Conservation (phyloP, 2,113 vertebrate species). For the Zosterops japonicus region DNA sequence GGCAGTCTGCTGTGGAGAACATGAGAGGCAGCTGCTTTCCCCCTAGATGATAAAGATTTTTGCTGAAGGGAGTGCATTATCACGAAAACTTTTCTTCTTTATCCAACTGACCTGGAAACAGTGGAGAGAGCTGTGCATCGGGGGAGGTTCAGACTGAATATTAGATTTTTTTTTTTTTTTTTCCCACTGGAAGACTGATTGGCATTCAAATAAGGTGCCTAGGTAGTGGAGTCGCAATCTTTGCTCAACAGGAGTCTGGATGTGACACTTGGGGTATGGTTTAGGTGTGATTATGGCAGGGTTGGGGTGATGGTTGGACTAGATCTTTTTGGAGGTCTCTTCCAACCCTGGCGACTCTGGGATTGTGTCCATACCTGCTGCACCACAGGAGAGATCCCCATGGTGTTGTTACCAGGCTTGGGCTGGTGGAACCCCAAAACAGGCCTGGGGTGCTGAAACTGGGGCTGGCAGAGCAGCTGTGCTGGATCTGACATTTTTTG, state of each 20-base stretch:
- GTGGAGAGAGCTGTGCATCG: not conserved
- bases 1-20: not conserved
- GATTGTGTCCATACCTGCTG: rapidly evolving
- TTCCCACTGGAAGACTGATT: not conserved
- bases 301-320: not conserved
- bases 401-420: not conserved
- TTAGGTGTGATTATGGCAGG: not conserved
- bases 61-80: not conserved
- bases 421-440: not conserved
- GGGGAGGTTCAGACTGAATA: not conserved
- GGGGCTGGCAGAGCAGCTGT: not conserved
- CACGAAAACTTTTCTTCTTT: not conserved
- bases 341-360: not conserved
- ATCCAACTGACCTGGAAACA: not conserved
- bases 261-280: not conserved
- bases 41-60: not conserved
- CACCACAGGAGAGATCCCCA: rapidly evolving
- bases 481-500: not conserved
- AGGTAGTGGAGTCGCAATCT: not conserved
- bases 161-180: not conserved
- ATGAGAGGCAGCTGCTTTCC: not conserved
- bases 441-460: not conserved
- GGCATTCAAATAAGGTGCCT: not conserved
- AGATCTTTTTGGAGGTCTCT: not conserved
- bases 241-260: not conserved